Conservation (phyloP, 2,797 vertebrate genomes). For the Pipistrellus pygmaeus region DNA sequence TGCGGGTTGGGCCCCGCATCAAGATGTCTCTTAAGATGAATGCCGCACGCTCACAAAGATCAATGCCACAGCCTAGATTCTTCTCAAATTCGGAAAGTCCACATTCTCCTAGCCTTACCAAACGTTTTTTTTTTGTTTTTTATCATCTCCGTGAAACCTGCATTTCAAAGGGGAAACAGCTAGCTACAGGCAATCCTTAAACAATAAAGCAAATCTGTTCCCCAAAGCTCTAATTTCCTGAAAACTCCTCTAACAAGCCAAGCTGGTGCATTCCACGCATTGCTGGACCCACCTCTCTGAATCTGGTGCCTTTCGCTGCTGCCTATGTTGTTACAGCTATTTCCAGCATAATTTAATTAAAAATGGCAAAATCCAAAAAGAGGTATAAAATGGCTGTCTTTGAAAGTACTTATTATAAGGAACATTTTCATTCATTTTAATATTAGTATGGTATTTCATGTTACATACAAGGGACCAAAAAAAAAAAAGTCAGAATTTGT, state of each 20-base stretch:
- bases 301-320: neutral
- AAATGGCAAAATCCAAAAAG: neutral
- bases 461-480: neutral
- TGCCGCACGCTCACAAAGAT: neutral
- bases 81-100: conserved; percentile 11
- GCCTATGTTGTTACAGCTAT: conserved; percentile 1
- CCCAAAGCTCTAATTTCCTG: conserved; percentile 69
- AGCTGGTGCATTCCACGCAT: conserved; percentile 49
- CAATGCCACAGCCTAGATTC: conserved; percentile 18
- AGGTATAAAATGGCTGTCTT: conserved; percentile 16
- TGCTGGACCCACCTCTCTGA: conserved; percentile 27
- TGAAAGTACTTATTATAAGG: neutral
- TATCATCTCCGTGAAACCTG: neutral
- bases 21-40: neutral
- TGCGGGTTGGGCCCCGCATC: neutral
- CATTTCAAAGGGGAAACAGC: conserved; percentile 44
- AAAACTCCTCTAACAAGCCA: conserved; percentile 32
- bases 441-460: conserved; percentile 16
- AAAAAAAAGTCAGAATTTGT: conserved; percentile 19
- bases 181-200: conserved; percentile 1
- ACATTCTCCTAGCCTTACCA: neutral
- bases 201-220: conserved; percentile 45
- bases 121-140: neutral
- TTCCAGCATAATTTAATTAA: conserved; percentile 27
- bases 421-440: conserved; percentile 31